Base-by-base conservation (phyloP, 2,888 invertebrate genomes). In the Leptopilina drosophilae region DNA sequence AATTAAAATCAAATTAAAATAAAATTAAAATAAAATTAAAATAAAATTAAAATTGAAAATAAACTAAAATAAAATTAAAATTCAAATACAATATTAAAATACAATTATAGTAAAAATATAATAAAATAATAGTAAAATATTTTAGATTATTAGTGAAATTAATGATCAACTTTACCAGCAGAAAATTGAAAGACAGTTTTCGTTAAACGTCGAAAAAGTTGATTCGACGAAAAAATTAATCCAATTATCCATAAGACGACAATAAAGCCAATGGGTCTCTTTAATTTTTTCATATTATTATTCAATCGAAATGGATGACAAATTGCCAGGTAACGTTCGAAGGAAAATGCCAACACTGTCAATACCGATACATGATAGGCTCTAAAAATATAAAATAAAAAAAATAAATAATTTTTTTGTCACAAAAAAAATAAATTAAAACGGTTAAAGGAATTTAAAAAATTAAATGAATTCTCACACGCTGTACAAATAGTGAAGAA, bases 261-360 rank as follows among this genome's bases (percentile, higher is more conserved):
- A 1, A 59, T 59, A n/a, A 59, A 59, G 7, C 59, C n/a, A 59
- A 59, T 59, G 1, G 59, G 59, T 59, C 15, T 59, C 15, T 59
- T 59, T 5, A 59, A 5, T n/a, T 8, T 4, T 5, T 59, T 59
- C 8, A 15, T n/a, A 15, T n/a, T 15, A 15, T n/a, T 15, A 59
- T 59, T 59, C 0, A 59, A n/a, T 15, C 59, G 59, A 1, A 66
- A 9, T n/a, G 66, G 66, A n/a, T 66, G 66, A 42, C 66, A 66
- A 8, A 66, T 40, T n/a, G 66, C 66, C 5, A 66, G 9, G 9
- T 66, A 66, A 33, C 42, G 42, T 42, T 66, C 66, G n/a, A n/a
- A 42, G 7, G 66, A 66, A 66, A 42, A 33, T 66, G 66, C 66
- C 14, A 66, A 66, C 4, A 66, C 66, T n/a, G 42, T 66, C 42